A percentile compares a stretch with the other conserved stretches of the same genome.
These are phyloP conservation scores for Prunella himalayana DNA, from an alignment of 2,113 vertebrate genomes.

Conservation along the genomic window DNA sequence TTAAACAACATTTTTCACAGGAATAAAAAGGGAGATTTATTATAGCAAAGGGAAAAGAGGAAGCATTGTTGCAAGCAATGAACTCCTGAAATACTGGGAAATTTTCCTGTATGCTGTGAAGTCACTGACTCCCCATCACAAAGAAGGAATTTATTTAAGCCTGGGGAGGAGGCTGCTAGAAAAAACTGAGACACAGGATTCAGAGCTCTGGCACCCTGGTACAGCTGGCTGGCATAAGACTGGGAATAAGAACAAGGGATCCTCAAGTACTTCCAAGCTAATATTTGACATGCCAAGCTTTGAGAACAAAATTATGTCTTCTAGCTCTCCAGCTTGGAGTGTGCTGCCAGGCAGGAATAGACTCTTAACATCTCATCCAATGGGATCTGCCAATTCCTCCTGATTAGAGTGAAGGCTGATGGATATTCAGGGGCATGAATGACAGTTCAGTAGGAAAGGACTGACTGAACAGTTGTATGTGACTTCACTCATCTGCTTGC, in stretches of 20 bases:
- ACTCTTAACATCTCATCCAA: not conserved
- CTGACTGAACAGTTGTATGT: conserved; percentile 26
- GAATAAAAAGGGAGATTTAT: not conserved
- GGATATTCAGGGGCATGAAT: not conserved
- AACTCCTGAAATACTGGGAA: not conserved
- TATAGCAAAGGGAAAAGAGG: not conserved
- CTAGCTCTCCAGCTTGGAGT: not conserved
- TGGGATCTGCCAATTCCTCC: not conserved
- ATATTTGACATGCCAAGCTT: not conserved
- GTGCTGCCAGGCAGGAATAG: not conserved
- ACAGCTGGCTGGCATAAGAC: not conserved
- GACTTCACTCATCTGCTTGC: conserved; percentile 27
- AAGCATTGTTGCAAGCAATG: not conserved
- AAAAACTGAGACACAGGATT: not conserved
- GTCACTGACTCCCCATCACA: not conserved
- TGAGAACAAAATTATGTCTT: not conserved
- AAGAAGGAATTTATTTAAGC: not conserved
- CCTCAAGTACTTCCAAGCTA: not conserved
- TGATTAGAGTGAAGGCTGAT: not conserved
- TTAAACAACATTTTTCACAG: not conserved
- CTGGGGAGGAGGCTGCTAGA: not conserved
- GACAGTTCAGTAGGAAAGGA: conserved; percentile 6
- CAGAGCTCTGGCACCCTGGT: not conserved
- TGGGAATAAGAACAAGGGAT: not conserved
- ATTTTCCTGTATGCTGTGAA: not conserved